Evolutionary conservation across 2,888 invertebrate genomes (phyloP).

Genomic region (Calephelis perditalis): DNA sequence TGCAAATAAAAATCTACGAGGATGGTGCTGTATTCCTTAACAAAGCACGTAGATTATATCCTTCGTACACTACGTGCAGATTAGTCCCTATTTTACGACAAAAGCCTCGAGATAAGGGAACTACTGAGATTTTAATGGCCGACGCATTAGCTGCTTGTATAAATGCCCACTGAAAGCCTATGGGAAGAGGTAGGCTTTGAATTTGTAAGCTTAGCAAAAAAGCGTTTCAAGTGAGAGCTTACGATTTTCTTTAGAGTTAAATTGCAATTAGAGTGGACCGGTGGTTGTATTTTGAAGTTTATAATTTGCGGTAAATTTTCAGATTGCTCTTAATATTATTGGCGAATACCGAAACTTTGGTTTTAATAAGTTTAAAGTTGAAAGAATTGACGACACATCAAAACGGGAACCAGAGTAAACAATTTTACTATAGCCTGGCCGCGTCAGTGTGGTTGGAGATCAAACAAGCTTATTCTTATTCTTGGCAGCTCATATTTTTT

Average conservation of each 20-base stretch:
- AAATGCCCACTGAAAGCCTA: conserved; percentile 17
- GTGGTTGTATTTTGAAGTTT: no score
- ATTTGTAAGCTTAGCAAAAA: conserved; percentile 14
- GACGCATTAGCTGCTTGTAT: conserved; percentile 24
- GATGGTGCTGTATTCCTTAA: background rate
- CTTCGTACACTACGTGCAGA: conserved; percentile 3
- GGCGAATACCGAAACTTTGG: no score
- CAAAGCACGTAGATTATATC: conserved; percentile 6
- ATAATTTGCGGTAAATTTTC: no score
- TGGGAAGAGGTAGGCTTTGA: conserved; percentile 5
- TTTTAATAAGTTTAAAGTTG: no score
- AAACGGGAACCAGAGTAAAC: no score
- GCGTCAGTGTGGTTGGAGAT: no score
- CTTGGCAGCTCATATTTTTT: no score
- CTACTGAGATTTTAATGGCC: conserved; percentile 29
- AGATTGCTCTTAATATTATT: no score
- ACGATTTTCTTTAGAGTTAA: background rate
- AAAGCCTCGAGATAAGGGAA: conserved; percentile 25
- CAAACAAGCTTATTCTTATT: no score
- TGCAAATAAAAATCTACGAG: background rate
- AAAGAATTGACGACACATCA: no score
- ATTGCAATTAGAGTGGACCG: background rate
- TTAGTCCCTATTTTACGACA: conserved; percentile 23
- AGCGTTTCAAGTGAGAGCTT: conserved; percentile 3
- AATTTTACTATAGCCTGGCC: no score